Conservation (phyloP, 2,797 vertebrate genomes). For the Mycteria americana region DNA sequence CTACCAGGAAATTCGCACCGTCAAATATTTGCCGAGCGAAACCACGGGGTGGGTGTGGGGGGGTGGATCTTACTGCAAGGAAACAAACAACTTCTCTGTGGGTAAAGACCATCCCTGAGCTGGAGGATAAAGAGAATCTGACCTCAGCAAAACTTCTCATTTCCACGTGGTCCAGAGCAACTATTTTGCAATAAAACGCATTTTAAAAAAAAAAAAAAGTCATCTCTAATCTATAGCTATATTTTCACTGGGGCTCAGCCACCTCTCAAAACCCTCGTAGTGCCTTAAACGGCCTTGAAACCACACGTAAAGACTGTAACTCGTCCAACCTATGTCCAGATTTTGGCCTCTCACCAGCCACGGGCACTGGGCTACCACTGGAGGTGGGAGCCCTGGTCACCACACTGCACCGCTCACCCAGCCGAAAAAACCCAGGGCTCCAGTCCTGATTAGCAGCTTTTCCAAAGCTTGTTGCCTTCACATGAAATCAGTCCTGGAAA, state of each 20-base stretch:
- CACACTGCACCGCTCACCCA: not conserved
- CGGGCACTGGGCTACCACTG: not conserved
- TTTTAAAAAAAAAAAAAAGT: not conserved
- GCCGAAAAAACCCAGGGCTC: not conserved
- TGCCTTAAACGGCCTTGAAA: not conserved
- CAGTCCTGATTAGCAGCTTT: not conserved
- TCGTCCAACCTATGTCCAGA: not conserved
- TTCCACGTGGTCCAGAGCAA: not conserved
- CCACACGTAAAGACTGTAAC: not conserved
- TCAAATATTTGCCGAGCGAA: slow-evolving; percentile 36
- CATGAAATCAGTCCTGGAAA: not conserved
- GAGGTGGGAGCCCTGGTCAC: not conserved
- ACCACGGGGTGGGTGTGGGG: not conserved
- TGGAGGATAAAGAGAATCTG: not conserved
- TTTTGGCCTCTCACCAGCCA: not conserved
- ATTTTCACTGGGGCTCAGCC: not conserved
- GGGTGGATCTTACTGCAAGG: not conserved
- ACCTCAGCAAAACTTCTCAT: not conserved
- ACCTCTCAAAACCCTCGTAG: not conserved
- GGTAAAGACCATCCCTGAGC: not conserved
- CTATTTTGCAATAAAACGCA: not conserved
- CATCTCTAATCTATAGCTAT: not conserved
- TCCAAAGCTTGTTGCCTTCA: not conserved
- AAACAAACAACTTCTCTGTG: not conserved
- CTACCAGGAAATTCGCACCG: slow-evolving; percentile 1